Conservation (phyloP, 2,113 vertebrate genomes). For the Pteropus alecto region DNA sequence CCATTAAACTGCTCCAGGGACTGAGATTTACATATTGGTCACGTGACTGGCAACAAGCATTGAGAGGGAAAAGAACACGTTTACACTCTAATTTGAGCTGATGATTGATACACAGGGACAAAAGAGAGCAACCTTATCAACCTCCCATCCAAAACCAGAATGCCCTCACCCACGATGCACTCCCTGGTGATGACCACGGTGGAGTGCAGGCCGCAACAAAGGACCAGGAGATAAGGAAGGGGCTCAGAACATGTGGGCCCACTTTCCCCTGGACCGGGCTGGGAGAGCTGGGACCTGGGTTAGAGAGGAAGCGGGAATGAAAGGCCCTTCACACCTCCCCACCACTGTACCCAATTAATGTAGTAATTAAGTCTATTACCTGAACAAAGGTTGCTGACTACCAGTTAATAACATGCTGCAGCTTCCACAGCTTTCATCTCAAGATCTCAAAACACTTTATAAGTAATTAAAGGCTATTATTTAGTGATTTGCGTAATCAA, state of each 20-base stretch:
- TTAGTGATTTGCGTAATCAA: conserved; percentile 64
- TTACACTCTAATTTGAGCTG: conserved; percentile 68
- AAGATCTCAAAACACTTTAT: conserved; percentile 55
- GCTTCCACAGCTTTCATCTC: conserved; percentile 51
- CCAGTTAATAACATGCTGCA: conserved; percentile 46
- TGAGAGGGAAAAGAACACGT: background rate
- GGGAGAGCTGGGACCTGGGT: background rate
- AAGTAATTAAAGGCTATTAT: conserved; percentile 72
- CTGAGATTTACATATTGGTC: conserved; percentile 70
- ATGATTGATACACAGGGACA: conserved; percentile 53
- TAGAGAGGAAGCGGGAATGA: background rate
- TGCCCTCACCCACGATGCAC: background rate
- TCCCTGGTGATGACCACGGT: background rate
- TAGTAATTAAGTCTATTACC: conserved; percentile 66
- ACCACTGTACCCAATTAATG: conserved; percentile 35
- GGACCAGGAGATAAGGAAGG: background rate
- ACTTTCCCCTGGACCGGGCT: background rate
- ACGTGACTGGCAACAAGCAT: conserved; percentile 55
- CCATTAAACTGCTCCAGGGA: conserved; percentile 61
- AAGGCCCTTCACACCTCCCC: background rate
- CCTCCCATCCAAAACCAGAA: background rate
- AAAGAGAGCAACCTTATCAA: conserved; percentile 9
- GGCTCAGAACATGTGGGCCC: background rate
- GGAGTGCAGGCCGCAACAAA: background rate
- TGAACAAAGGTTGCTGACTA: conserved; percentile 61